phyloP scores from a whole-genome alignment of 2,797 vertebrate species.

The Acridotheres tristis region DNA sequence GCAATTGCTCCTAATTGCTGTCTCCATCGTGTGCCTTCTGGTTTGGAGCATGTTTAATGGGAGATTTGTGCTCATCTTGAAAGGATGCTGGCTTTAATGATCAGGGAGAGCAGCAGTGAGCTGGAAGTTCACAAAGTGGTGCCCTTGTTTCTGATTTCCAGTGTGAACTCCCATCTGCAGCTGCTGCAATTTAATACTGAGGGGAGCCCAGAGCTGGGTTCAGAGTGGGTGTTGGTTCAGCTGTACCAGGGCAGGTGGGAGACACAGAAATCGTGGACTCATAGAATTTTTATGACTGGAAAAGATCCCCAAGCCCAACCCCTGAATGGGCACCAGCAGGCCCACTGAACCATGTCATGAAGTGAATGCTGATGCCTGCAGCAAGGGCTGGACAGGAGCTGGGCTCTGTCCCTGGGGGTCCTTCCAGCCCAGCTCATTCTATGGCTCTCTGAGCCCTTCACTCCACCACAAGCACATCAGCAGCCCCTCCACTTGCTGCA shows the following conservation, averaged over 20 bases:
- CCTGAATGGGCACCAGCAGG: not conserved
- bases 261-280: not conserved
- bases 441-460: not conserved
- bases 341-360: rapidly evolving
- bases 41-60: not conserved
- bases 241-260: not conserved
- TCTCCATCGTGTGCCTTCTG: not conserved
- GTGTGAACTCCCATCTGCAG: not conserved
- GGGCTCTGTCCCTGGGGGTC: not conserved
- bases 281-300: not conserved
- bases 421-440: not conserved
- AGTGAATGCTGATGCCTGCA: not conserved
- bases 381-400: not conserved
- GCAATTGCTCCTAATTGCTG: not conserved
- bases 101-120: not conserved
- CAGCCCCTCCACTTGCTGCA: not conserved
- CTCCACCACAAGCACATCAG: not conserved
- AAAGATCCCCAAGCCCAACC: not conserved
- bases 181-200: not conserved
- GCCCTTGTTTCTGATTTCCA: not conserved
- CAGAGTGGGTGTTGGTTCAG: not conserved
- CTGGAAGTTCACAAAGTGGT: not conserved
- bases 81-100: not conserved
- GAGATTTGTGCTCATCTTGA: not conserved
- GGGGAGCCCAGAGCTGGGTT: not conserved